Percentiles rank a stretch among this genome's conserved stretches.
phyloP scores from a whole-genome alignment of 2,113 vertebrate species.

The Rhynchomys soricoides region DNA sequence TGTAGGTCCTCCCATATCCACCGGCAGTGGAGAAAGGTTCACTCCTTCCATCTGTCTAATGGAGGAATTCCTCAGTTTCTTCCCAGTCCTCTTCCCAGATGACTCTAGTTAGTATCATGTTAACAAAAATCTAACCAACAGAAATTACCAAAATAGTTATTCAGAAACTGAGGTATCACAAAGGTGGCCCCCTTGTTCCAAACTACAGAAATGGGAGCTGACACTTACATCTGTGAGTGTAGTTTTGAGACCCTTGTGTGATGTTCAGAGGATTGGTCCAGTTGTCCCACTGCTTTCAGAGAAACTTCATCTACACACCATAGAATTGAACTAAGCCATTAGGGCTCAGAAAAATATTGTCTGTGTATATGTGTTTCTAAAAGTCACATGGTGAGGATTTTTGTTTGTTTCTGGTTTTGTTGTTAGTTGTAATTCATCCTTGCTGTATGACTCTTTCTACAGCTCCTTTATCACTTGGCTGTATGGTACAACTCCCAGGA shows the following conservation, averaged over 20 bases:
- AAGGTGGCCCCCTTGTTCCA: not conserved
- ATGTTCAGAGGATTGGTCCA: not conserved
- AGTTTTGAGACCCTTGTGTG: not conserved
- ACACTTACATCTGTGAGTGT: not conserved
- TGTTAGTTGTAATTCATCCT: not conserved
- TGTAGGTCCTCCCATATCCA: not conserved
- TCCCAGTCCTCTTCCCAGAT: not conserved
- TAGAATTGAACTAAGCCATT: slow-evolving; percentile 3
- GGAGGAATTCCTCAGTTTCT: not conserved
- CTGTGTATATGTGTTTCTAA: slow-evolving; percentile 5
- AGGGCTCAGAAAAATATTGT: not conserved
- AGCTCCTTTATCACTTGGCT: not conserved
- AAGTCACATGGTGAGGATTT: not conserved
- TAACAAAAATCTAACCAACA: not conserved
- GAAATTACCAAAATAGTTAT: not conserved
- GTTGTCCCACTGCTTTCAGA: not conserved
- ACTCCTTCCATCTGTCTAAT: not conserved
- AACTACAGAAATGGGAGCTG: not conserved
- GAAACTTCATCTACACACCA: not conserved
- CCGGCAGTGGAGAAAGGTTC: not conserved
- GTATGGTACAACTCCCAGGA: not conserved
- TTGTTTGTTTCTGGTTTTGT: not conserved
- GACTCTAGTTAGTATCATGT: not conserved
- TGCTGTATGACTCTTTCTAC: not conserved
- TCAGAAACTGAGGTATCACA: slow-evolving; percentile 10